A percentile compares a stretch with the other conserved stretches of the same genome.
Conservation (phyloP, 2,113 vertebrate genomes). For the Kryptolebias marmoratus region DNA sequence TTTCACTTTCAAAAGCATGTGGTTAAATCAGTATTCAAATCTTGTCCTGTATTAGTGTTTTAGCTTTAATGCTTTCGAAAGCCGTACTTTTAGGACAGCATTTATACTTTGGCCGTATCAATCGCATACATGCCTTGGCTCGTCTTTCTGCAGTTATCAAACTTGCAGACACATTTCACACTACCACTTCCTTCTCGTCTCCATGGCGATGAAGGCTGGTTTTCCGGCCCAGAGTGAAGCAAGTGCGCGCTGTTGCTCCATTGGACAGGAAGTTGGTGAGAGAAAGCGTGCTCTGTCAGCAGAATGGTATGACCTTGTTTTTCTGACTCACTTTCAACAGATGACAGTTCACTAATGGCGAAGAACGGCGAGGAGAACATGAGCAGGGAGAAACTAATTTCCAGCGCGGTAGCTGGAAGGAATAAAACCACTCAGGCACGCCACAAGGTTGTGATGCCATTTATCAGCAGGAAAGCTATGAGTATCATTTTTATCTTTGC, state of each 20-base stretch:
- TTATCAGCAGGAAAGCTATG: constrained; percentile 19
- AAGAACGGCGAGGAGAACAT: constrained; percentile 1
- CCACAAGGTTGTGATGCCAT: constrained; percentile 13
- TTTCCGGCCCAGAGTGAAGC: constrained; percentile 73
- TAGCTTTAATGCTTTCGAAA: neutral
- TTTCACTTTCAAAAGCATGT: neutral
- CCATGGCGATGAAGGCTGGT: constrained; percentile 75
- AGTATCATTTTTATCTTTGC: constrained; percentile 12
- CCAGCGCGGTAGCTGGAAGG: neutral
- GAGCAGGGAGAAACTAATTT: neutral
- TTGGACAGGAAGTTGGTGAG: constrained; percentile 75
- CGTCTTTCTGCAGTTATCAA: constrained; percentile 65
- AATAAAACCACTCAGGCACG: constrained; percentile 1
- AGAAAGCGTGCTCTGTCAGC: constrained; percentile 69
- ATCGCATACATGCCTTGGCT: constrained; percentile 22
- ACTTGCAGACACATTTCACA: constrained; percentile 74
- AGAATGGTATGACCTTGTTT: constrained; percentile 50
- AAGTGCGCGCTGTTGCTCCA: constrained; percentile 62
- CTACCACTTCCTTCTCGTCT: constrained; percentile 81
- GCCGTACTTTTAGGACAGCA: neutral
- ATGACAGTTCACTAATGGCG: constrained; percentile 10
- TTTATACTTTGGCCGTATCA: constrained; percentile 29
- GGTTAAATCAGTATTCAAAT: neutral
- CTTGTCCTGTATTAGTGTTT: neutral
- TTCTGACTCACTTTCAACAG: constrained; percentile 19